Conservation (phyloP, 1,140 invertebrate species). For the Monochamus saltuarius region DNA sequence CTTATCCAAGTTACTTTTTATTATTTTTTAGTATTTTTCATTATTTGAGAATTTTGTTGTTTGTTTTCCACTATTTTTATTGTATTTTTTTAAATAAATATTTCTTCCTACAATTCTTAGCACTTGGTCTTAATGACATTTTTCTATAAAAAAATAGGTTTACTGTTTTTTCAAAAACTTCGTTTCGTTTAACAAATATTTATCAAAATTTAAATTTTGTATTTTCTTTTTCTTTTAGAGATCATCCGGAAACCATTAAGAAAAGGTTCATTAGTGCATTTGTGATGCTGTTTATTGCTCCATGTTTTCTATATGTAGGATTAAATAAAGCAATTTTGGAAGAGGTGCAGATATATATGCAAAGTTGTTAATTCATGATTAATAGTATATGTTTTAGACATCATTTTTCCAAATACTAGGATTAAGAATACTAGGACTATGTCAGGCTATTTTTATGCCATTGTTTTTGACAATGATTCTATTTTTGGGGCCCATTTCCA, state of each 20-base stretch:
- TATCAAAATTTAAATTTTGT: background rate
- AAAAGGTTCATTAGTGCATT: conserved; percentile 83
- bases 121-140: too few species aligned
- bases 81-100: too few species aligned
- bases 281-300: conserved; percentile 76
- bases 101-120: too few species aligned
- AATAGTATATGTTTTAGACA: conserved; percentile 52
- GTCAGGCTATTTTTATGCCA: conserved; percentile 73
- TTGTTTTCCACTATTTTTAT: too few species aligned
- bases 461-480: conserved; percentile 79
- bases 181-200: too few species aligned
- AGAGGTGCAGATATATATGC: conserved; percentile 52
- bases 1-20: too few species aligned
- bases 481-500: conserved; percentile 79
- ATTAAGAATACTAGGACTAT: conserved; percentile 69
- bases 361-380: conserved; percentile 4
- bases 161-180: too few species aligned
- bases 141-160: too few species aligned
- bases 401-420: conserved; percentile 75
- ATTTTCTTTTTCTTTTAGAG: conserved; percentile 59
- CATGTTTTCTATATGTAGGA: conserved; percentile 72
- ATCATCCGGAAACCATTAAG: conserved; percentile 87
- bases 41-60: too few species aligned
- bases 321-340: conserved; percentile 61
- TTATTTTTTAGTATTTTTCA: too few species aligned